Percentiles rank a stretch among this genome's conserved stretches.
Evolutionary conservation across 2,888 invertebrate genomes (phyloP).

Genomic region (Linyphia triangularis): DNA sequence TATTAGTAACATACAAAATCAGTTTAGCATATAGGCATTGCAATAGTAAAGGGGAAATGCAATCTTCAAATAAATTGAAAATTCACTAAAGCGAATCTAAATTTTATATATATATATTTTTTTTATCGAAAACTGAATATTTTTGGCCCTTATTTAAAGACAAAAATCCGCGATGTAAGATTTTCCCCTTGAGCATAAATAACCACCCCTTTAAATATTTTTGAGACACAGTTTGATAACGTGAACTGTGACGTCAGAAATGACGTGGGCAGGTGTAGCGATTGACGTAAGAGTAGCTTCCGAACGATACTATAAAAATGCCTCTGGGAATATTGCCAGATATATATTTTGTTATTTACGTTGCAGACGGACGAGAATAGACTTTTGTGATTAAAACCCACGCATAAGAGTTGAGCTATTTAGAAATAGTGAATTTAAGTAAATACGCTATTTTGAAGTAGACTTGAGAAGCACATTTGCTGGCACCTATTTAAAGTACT

Average conservation of each 20-base stretch:
- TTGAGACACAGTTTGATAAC: slow-evolving; percentile 31
- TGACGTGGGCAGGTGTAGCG: slow-evolving; percentile 25
- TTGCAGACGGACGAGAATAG: slow-evolving; percentile 11
- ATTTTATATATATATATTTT: too few relatives aligned
- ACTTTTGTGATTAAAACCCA: slow-evolving; percentile 17
- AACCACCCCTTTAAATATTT: slow-evolving; percentile 27
- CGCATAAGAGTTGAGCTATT: neutral
- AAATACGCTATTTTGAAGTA: too few relatives aligned
- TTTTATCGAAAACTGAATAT: too few relatives aligned
- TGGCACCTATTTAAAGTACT: too few relatives aligned
- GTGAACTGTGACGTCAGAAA: neutral
- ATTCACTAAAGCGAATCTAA: neutral
- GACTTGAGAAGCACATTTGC: too few relatives aligned
- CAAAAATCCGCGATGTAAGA: neutral
- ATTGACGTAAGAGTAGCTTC: slow-evolving; percentile 14
- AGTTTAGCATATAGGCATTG: too few relatives aligned
- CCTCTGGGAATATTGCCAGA: slow-evolving; percentile 30
- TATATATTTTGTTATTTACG: slow-evolving; percentile 4
- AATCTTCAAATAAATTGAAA: neutral
- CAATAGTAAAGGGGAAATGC: too few relatives aligned
- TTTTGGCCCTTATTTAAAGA: neutral
- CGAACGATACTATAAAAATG: slow-evolving; percentile 1
- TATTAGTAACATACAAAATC: too few relatives aligned
- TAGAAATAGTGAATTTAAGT: too few relatives aligned
- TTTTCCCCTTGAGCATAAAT: slow-evolving; percentile 20